A percentile compares a stretch with the other conserved stretches of the same genome.
Evolutionary conservation across 2,113 vertebrate genomes (phyloP).

Genomic region (Melozone crissalis): DNA sequence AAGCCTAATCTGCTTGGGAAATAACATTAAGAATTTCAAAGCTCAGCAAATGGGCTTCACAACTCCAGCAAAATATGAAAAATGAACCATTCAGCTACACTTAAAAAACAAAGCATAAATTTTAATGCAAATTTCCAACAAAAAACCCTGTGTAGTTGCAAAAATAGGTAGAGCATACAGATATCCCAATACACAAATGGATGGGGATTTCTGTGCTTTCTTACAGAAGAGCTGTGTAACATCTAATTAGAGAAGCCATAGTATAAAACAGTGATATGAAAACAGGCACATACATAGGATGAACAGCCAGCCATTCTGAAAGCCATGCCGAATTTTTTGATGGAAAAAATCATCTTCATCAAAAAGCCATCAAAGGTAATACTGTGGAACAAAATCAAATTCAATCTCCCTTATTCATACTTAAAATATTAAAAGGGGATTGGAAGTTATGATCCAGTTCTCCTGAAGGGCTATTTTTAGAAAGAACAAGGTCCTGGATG

Average conservation of each 20-base stretch:
- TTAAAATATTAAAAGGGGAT: constrained; percentile 15
- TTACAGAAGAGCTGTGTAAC: neutral
- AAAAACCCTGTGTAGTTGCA: neutral
- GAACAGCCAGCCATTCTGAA: neutral
- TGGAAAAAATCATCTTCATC: neutral
- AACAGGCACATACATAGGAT: neutral
- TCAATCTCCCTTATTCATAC: neutral
- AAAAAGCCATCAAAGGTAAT: neutral
- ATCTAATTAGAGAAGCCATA: neutral
- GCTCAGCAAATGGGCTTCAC: neutral
- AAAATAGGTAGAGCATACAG: rapidly evolving
- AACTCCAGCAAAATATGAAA: neutral
- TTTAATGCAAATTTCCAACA: neutral
- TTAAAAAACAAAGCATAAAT: neutral
- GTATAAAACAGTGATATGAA: neutral
- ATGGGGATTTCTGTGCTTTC: neutral
- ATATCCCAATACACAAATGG: neutral
- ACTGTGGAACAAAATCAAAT: neutral
- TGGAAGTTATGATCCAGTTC: neutral
- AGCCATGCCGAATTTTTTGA: neutral
- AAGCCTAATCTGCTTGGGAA: neutral
- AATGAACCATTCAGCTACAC: neutral
- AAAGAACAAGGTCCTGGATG: constrained; percentile 7
- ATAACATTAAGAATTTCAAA: neutral
- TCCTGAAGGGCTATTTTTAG: constrained; percentile 5